Base-by-base conservation (phyloP, 2,113 vertebrate species). In the Archilochus colubris region DNA sequence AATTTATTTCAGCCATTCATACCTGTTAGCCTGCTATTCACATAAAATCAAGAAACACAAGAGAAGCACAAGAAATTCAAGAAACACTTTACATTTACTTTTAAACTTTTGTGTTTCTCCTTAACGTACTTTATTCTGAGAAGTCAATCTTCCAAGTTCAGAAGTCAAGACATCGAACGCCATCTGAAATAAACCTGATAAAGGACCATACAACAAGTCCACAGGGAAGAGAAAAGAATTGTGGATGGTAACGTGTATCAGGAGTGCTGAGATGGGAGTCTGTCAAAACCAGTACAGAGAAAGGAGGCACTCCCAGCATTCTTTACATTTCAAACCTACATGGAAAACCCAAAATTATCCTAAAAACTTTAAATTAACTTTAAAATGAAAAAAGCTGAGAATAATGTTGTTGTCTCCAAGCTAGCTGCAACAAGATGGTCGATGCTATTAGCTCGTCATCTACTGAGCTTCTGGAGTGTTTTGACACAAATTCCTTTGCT, bases 381-480 rank as follows among this genome's bases (percentile, higher is more conserved):
- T 82, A 27, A 62, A 77, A 81, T 44, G 4, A 27, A 43, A 33
- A 33, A 91, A 76, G 38, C 25, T 0, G 0, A 12, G 25, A 85
- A 44, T 4, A 30, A 54, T 44, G 27, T 66, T 67, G 12, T 31
- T 21, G 16, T 63, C 44, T 69, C 53, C 43, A 50, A 74, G 11
- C 31, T 57, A 72, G 43, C 28, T 55, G 40, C 14, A 64, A 4
- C 31, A 89, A 66, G 62, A 90, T 58, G 36, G 77, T 80, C 82
- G 70, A 46, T 55, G 84, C 58, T 83, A 90, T 96, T 88, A 92
- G 89, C 74, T 91, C 77, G 87, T 64, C 55, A 43, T 79, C 55
- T 79, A 28, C 30, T 50, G 73, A 61, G 70, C 78, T 96, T 95
- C 88, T 86, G 59, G 64, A 88, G 36, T 23, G 20, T 51, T 76